Conservation (phyloP, 2,888 invertebrate genomes). For the Nymphalis urticae region DNA sequence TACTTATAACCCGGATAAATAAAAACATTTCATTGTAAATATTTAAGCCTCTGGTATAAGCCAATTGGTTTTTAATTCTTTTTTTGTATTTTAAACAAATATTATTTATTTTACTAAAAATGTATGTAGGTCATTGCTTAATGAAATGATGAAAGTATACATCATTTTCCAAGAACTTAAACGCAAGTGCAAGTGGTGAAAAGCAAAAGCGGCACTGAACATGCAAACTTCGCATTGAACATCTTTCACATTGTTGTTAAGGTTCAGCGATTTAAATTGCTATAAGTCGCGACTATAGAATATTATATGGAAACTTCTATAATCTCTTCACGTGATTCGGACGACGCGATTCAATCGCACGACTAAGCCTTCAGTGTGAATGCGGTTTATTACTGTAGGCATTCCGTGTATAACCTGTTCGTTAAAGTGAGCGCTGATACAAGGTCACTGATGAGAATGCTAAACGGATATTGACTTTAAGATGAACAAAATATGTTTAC, state of each 20-base stretch:
- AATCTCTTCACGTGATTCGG: background rate
- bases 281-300: too few species aligned
- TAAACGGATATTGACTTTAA: conserved; percentile 36
- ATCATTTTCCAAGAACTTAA: conserved; percentile 39
- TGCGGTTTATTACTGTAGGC: conserved; percentile 41
- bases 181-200: conserved; percentile 44
- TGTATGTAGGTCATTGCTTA: conserved; percentile 15
- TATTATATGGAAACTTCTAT: background rate
- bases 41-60: too few species aligned
- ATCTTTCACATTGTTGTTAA: conserved; percentile 29
- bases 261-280: background rate
- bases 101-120: background rate
- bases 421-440: conserved; percentile 58
- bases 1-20: too few species aligned
- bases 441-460: conserved; percentile 66
- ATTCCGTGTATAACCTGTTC: conserved; percentile 65
- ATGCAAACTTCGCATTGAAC: conserved; percentile 16
- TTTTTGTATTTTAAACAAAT: background rate
- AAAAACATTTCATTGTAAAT: too few species aligned
- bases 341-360: background rate
- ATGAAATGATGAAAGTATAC: conserved; percentile 18
- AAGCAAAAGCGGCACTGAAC: conserved; percentile 52
- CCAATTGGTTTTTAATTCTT: background rate
- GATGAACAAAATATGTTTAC: conserved; percentile 30
- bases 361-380: conserved; percentile 31